These are phyloP conservation scores for Drosophila ambigua DNA, from an alignment of 1,140 invertebrate species.

Conservation along the genomic window DNA sequence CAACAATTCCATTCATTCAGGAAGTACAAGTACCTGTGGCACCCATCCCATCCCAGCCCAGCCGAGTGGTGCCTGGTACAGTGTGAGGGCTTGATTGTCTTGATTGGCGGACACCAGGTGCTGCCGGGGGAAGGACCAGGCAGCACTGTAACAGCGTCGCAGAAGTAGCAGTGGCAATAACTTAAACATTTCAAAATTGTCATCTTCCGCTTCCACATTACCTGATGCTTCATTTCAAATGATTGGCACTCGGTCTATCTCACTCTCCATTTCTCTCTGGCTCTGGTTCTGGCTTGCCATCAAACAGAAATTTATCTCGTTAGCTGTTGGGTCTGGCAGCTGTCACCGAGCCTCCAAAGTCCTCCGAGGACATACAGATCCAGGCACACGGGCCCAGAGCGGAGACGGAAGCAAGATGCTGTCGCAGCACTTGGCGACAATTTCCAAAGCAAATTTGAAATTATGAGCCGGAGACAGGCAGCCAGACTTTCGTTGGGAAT, in stretches of 20 bases:
- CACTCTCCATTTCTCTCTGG: too few relatives aligned
- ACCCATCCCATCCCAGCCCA: neutral
- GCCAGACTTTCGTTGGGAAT: conserved; percentile 52
- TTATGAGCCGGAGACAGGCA: conserved; percentile 52
- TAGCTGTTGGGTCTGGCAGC: conserved; percentile 63
- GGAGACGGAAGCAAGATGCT: conserved; percentile 51
- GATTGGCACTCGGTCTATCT: conserved; percentile 59
- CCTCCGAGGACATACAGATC: conserved; percentile 5
- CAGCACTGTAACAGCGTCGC: conserved; percentile 3
- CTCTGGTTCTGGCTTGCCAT: conserved; percentile 36
- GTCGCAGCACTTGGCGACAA: conserved; percentile 76
- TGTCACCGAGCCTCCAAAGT: conserved; percentile 56
- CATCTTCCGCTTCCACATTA: conserved; percentile 54
- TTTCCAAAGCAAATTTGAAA: conserved; percentile 72
- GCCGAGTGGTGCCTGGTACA: neutral
- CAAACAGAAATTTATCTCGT: conserved; percentile 81
- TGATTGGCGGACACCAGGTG: neutral
- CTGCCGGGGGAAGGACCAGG: neutral
- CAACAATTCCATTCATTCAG: conserved; percentile 17
- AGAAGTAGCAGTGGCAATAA: conserved; percentile 44
- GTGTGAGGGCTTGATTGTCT: conserved; percentile 59
- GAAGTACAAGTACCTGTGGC: neutral
- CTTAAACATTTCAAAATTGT: conserved; percentile 56
- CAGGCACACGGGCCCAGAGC: too few relatives aligned
- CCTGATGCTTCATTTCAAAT: conserved; percentile 67